Base-by-base conservation (phyloP, 1,140 invertebrate genomes). In the Holotrichia oblita region DNA sequence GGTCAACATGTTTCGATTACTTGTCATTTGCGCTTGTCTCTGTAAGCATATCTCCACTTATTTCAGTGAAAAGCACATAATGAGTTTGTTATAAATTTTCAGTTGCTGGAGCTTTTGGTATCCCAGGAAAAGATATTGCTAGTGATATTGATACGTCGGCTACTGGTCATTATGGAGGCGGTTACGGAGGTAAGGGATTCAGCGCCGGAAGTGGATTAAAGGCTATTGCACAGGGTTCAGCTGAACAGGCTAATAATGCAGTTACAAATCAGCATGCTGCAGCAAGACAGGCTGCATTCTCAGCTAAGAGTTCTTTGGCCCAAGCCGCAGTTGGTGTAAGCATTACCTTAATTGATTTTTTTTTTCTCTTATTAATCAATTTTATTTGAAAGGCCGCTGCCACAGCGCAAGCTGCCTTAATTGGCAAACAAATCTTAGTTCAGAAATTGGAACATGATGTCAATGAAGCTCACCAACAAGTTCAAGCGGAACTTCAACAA, bases 361-460 rank as follows among this genome's bases (percentile, higher is more conserved):
- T 0, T 14, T 12, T 12, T 20, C 20, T 22, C 2, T 78, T 40
- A 27, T 74, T 40, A 34, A 34, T 9, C 42, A 24, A 73, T 75
- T 61, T 34, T 73, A 41, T 40, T 41, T 4, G 0, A 0, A 85
- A 88, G 55, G 88, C 88, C 3, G 88, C 88, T 0, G 87, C 87
- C 20, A 82, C 90, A 6, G 87, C 90, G 12, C 82, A 89, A 0
- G 90, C 90, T 0, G 90, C 90, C 27, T 83, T 91, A 0, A 89
- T 90, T 14, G 90, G 90, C n/a, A 91, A 91, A 78, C 89, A 90
- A 79, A 89, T 91, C 10, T 86, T 91, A 22, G 81, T 90, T 2
- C 82, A 86, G 6, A 88, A 89, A 0, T 82, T 91, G 0, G 88
- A 91, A 77, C 89, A 90, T 44, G 90, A 91, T 77, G 88, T 86